Evolutionary conservation across 1,140 invertebrate species (phyloP), one percentile per base, ranked within the genome.

Genomic region (Drosophila repletoides): DNA sequence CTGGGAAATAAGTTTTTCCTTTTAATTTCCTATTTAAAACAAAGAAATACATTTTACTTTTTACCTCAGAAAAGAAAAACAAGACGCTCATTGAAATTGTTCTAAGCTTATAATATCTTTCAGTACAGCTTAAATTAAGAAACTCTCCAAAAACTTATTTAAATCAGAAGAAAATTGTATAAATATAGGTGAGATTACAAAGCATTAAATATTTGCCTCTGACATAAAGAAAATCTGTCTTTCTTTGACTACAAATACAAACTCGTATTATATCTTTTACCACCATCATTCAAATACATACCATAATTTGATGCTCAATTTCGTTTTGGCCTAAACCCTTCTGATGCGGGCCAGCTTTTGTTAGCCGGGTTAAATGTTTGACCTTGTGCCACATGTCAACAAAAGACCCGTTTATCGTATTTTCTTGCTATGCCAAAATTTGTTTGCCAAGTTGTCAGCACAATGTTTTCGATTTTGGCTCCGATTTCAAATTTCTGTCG

Each of bases 251-350:
- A n/a, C 4, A 31, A 28, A 58, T 65, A 49, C 28, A 51, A n/a
- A n/a, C n/a, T n/a, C n/a, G n/a, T 43, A 59, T 34, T 66, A 59
- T 28, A 66, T 66, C 63, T 19, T 21, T 31, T 10, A 9, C 10
- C 63, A 43, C 33, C 43, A 63, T 64, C 52, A 49, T 52, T 38
- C 21, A 55, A 53, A n/a, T n/a, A n/a, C n/a, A n/a, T 72, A 53
- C 36, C 73, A 81, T 81, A 81, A 83, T 81, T 83, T 73, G 68
- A 83, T 76, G 77, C 58, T 66, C 76, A 33, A 69, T 81, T 72
- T 72, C 56, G 22, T 53, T 33, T 55, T 55, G 29, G 22, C 38
- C 26, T 33, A 58, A 66, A 45, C 68, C 68, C 63, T 71, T 66
- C 40, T 21, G 33, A 29, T 41, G 36, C n/a, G n/a, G n/a, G n/a